Base-by-base conservation (phyloP, 2,113 vertebrate genomes). In the Oncorhynchus gorbuscha region DNA sequence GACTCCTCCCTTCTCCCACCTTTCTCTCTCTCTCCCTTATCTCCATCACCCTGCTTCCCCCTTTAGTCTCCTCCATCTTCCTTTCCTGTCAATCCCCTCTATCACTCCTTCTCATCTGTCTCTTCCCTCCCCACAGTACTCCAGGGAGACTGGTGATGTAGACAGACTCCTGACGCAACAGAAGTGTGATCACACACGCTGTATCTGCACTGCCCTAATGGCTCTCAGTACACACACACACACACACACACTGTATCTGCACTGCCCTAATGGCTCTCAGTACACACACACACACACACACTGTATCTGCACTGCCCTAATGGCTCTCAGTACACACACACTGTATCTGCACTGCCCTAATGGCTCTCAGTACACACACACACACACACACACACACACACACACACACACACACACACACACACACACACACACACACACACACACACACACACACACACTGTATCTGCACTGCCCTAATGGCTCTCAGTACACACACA, bases 191-290 rank as follows among this genome's bases (percentile, higher is more conserved):
- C 55, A 58, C 49, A 51, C 14, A 22, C 39, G 39, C 35, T 7
- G 48, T 55, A 68, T n/a, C 26, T 39, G 26, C 22, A 16, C 48
- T 69, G 5, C 66, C 28, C 24, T 5, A n/a, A 1, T 24, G 14
- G 13, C 7, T 39, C 7, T 39, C 39, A 39, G 39, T 2, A 9
- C 39, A 39, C 39, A 39, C 39, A 39, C 48, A 28, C 49, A 58
- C 71, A 72, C 45, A 67, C 61, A 28, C 49, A 58, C 71, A 72
- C 45, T n/a, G n/a, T n/a, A n/a, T n/a, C n/a, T n/a, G n/a, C n/a
- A n/a, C n/a, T n/a, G n/a, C n/a, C n/a, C n/a, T n/a, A n/a, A n/a
- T n/a, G n/a, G n/a, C n/a, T n/a, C n/a, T n/a, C n/a, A n/a, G n/a
- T n/a, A n/a, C n/a, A n/a, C n/a, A n/a, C n/a, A n/a, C n/a, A n/a